A percentile compares a stretch with the other conserved stretches of the same genome.
Conservation (phyloP, 2,888 invertebrate species). For the Brenthis hecate region DNA sequence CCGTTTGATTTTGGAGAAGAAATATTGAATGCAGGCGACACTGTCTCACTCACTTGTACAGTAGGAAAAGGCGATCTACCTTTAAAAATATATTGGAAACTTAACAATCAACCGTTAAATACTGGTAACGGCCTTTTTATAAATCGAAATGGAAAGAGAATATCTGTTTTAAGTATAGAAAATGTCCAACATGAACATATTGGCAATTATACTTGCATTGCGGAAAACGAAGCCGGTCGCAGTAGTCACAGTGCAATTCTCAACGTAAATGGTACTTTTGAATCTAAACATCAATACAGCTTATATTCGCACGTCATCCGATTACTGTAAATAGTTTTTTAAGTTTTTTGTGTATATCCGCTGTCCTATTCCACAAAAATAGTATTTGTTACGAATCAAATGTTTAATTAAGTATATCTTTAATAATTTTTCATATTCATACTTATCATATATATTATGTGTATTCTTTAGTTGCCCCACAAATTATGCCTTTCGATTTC, state of each 20-base stretch:
- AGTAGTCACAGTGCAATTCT: conserved; percentile 85
- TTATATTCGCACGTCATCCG: conserved; percentile 59
- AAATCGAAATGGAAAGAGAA: conserved; percentile 83
- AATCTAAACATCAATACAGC: conserved; percentile 39
- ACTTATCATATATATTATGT: too few relatives aligned
- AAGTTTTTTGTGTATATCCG: conserved; percentile 39
- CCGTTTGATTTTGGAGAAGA: conserved; percentile 90
- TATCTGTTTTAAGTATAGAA: conserved; percentile 86
- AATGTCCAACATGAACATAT: conserved; percentile 82
- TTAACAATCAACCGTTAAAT: conserved; percentile 81
- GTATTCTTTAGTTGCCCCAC: conserved; percentile 83
- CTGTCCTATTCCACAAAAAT: conserved; percentile 31
- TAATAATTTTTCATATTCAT: too few relatives aligned
- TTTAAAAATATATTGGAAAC: conserved; percentile 86
- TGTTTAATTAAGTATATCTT: too few relatives aligned
- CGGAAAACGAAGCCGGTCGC: conserved; percentile 85
- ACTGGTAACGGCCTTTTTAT: conserved; percentile 82
- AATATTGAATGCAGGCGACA: conserved; percentile 87
- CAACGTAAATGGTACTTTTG: conserved; percentile 85
- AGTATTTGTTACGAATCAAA: too few relatives aligned
- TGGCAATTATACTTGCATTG: conserved; percentile 85
- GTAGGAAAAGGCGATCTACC: conserved; percentile 88
- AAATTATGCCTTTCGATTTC: conserved; percentile 87
- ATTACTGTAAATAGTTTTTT: conserved; percentile 38
- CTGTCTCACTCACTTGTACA: conserved; percentile 86